Evolutionary conservation across 2,797 vertebrate genomes (phyloP).

Genomic region (Simalia tracyae): DNA sequence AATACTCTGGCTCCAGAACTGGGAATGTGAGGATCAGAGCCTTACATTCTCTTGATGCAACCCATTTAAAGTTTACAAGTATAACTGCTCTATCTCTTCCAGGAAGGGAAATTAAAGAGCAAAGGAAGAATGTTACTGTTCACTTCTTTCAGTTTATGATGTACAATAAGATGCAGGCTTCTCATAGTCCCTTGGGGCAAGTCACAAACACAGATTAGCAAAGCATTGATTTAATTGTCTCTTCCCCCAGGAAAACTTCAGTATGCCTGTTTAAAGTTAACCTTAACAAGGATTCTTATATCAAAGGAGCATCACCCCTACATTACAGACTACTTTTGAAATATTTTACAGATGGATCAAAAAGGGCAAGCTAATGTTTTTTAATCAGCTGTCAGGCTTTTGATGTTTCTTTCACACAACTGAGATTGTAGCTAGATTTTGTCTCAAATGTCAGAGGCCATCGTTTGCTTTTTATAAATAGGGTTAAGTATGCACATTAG

Average conservation of each 20-base stretch:
- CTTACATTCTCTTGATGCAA: conserved; percentile 39
- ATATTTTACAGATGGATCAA: conserved; percentile 62
- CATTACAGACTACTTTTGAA: conserved; percentile 71
- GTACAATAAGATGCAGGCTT: conserved; percentile 69
- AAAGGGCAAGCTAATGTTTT: conserved; percentile 64
- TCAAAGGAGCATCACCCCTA: conserved; percentile 64
- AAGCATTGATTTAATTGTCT: conserved; percentile 67
- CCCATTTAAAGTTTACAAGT: conserved; percentile 50
- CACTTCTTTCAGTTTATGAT: conserved; percentile 60
- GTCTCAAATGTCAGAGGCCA: conserved; percentile 37
- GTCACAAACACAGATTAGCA: conserved; percentile 64
- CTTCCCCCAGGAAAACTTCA: conserved; percentile 49
- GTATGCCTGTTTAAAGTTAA: conserved; percentile 71
- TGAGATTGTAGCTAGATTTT: conserved; percentile 49
- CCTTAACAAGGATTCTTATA: conserved; percentile 67
- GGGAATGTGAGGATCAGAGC: background rate
- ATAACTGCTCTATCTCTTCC: conserved; percentile 45
- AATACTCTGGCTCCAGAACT: background rate
- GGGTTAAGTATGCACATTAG: background rate
- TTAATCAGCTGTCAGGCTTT: conserved; percentile 67
- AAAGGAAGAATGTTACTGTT: conserved; percentile 49
- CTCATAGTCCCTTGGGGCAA: conserved; percentile 65
- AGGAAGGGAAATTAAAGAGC: conserved; percentile 44
- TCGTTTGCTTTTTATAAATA: conserved; percentile 21
- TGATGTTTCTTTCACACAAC: conserved; percentile 63